Evolutionary conservation across 2,888 invertebrate species (phyloP).

Genomic region (Agonopterix alstromeriana): DNA sequence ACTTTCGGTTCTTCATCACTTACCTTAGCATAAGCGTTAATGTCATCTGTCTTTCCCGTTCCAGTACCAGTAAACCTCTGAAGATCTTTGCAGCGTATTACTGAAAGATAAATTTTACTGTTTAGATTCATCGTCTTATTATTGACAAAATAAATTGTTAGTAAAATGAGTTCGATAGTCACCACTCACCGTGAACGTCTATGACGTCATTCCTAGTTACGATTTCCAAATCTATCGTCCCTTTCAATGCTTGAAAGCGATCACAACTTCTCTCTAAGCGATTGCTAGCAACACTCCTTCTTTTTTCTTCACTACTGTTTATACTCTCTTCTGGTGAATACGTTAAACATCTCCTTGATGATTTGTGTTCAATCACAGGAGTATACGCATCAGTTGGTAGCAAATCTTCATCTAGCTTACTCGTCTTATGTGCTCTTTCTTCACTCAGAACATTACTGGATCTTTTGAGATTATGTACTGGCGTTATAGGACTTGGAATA

Average conservation of each 20-base stretch:
- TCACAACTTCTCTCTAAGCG: conserved; percentile 53
- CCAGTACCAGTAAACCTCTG: conserved; percentile 66
- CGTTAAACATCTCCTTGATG: conserved; percentile 75
- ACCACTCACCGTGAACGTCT: conserved; percentile 83
- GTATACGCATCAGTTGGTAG: conserved; percentile 50
- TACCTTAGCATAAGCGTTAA: conserved; percentile 91
- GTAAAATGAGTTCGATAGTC: conserved; percentile 50
- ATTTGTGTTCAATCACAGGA: conserved; percentile 65
- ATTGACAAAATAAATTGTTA: conserved; percentile 9
- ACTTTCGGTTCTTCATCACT: not conserved
- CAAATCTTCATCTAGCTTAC: conserved; percentile 69
- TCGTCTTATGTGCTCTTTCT: conserved; percentile 65
- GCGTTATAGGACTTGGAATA: conserved; percentile 72
- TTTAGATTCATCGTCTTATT: not conserved
- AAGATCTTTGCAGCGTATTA: conserved; percentile 86
- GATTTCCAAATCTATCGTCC: conserved; percentile 80
- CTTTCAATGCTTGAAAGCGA: conserved; percentile 57
- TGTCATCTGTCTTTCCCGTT: conserved; percentile 75
- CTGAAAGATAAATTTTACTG: conserved; percentile 64
- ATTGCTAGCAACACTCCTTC: conserved; percentile 70
- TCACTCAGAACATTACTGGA: conserved; percentile 59
- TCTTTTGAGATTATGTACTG: conserved; percentile 55
- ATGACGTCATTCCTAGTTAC: conserved; percentile 75
- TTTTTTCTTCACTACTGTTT: conserved; percentile 71
- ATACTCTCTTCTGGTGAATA: conserved; percentile 77